A percentile compares a stretch with the other conserved stretches of the same genome.
Evolutionary conservation across 2,113 vertebrate species (phyloP).

Genomic region (Dicentrarchus labrax): DNA sequence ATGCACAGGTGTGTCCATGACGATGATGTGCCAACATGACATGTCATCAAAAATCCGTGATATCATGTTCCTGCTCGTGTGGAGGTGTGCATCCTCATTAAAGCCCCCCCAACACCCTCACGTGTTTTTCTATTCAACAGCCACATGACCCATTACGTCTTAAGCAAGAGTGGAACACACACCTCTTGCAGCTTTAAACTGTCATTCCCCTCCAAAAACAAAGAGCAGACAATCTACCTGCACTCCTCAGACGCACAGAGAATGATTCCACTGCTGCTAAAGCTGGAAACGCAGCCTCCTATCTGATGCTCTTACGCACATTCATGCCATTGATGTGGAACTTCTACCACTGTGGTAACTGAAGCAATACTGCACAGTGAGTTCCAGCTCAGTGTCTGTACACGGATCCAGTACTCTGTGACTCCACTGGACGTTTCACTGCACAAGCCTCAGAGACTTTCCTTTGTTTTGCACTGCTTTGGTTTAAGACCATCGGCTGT

Average conservation of each 20-base stretch:
- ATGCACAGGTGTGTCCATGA: too few species aligned
- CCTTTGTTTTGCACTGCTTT: not conserved
- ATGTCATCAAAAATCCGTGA: too few species aligned
- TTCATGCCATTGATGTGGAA: not conserved
- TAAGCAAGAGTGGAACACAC: not conserved
- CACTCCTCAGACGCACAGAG: not conserved
- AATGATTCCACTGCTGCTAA: not conserved
- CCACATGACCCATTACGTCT: not conserved
- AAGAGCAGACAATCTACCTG: not conserved
- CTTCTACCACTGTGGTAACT: not conserved
- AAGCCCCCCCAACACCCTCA: too few species aligned
- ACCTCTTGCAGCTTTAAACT: not conserved
- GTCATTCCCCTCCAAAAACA: not conserved
- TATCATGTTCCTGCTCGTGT: too few species aligned
- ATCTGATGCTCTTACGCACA: not conserved
- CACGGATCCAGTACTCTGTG: not conserved
- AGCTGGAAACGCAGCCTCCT: not conserved
- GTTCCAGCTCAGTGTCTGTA: not conserved
- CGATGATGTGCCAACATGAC: not conserved
- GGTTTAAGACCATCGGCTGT: not conserved
- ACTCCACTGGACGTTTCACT: not conserved
- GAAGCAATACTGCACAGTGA: constrained; percentile 21
- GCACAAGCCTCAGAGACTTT: not conserved
- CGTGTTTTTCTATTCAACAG: not conserved
- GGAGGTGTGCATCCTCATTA: not conserved